phyloP scores from a whole-genome alignment of 1,140 invertebrate genomes.

The Antheraea pernyi region DNA sequence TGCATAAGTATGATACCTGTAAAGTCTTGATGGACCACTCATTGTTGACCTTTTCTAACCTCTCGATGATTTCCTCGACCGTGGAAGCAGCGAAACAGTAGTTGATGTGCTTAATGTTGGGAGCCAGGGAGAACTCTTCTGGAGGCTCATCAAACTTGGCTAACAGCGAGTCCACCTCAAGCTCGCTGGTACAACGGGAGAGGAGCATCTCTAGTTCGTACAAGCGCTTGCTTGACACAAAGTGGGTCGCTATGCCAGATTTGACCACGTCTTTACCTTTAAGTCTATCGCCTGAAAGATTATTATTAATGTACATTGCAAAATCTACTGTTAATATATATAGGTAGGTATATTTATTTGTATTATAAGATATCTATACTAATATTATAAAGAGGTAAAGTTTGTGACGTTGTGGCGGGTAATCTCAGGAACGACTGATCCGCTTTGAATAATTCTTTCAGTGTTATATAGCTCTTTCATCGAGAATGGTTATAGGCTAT shows the following conservation, averaged over 20 bases:
- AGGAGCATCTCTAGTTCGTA: slow-evolving; percentile 85
- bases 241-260: slow-evolving; percentile 97
- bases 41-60: slow-evolving; percentile 87
- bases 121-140: slow-evolving; percentile 86
- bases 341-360: too few relatives aligned
- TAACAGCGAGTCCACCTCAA: slow-evolving; percentile 81
- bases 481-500: too few relatives aligned
- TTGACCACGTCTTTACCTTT: slow-evolving; percentile 93
- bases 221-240: slow-evolving; percentile 85
- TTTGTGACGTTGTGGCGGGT: too few relatives aligned
- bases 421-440: too few relatives aligned
- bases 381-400: too few relatives aligned
- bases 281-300: slow-evolving; percentile 80
- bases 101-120: slow-evolving; percentile 90
- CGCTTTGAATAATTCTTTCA: too few relatives aligned
- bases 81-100: slow-evolving; percentile 86
- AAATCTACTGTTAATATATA: too few relatives aligned
- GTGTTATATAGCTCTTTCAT: too few relatives aligned
- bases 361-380: too few relatives aligned
- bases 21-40: slow-evolving; percentile 88
- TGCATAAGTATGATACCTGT: slow-evolving; percentile 53
- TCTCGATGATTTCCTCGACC: slow-evolving; percentile 91
- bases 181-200: slow-evolving; percentile 80
- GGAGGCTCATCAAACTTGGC: slow-evolving; percentile 80
- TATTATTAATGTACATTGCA: background rate